Evolutionary conservation across 2,888 invertebrate genomes (phyloP).

Genomic region (Ormia ochracea): DNA sequence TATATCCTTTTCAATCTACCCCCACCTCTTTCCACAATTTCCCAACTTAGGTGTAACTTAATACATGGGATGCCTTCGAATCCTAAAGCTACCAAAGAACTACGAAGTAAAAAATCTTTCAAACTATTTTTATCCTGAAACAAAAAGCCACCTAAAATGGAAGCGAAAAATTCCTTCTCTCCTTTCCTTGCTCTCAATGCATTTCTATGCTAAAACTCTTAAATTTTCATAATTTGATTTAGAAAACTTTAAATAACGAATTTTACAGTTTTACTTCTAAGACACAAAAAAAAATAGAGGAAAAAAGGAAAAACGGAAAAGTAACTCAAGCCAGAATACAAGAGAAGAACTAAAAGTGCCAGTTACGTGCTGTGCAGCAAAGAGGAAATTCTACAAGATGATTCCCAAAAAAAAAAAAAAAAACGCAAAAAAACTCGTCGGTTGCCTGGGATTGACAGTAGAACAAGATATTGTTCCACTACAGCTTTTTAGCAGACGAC

Average conservation of each 20-base stretch:
- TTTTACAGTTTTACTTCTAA: conserved; percentile 37
- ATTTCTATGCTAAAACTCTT: conserved; percentile 11
- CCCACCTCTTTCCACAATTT: too few species aligned
- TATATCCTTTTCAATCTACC: too few species aligned
- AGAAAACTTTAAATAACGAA: conserved; percentile 55
- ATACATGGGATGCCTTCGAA: too few species aligned
- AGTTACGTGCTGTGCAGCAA: conserved; percentile 32
- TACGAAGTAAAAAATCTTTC: too few species aligned
- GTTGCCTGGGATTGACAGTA: conserved; percentile 43
- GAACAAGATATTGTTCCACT: background rate
- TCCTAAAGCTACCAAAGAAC: background rate
- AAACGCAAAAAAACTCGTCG: too few species aligned
- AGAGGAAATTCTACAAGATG: conserved; percentile 16
- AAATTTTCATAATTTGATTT: conserved; percentile 55
- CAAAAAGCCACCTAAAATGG: background rate
- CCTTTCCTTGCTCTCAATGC: background rate
- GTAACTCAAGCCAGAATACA: background rate
- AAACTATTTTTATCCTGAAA: background rate
- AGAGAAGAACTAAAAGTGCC: background rate
- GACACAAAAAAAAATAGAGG: conserved; percentile 13
- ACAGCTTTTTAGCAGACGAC: conserved; percentile 26
- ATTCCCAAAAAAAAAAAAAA: too few species aligned
- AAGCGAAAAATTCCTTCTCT: background rate
- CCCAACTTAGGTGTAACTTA: too few species aligned
- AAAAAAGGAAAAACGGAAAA: conserved; percentile 5